Evolutionary conservation across 1,140 invertebrate species (phyloP).

Genomic region (Drosophila suzukii): DNA sequence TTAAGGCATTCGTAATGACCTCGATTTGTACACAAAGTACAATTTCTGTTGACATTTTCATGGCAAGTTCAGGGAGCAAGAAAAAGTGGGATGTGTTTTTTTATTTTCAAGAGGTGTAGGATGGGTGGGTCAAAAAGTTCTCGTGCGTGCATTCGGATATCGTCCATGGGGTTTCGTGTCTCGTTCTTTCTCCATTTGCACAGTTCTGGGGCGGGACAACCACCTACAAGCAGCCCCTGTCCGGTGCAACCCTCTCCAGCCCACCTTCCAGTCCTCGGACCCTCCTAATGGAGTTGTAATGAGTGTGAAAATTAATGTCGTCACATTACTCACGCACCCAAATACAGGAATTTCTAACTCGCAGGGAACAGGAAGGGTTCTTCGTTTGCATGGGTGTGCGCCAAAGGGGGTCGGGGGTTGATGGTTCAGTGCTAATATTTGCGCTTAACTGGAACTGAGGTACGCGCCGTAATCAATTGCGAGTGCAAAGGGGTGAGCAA

Average conservation of each 20-base stretch:
- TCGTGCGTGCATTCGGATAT: conserved; percentile 68
- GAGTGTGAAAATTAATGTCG: conserved; percentile 83
- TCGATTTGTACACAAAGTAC: conserved; percentile 65
- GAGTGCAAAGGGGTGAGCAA: conserved; percentile 22
- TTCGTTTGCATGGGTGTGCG: conserved; percentile 14
- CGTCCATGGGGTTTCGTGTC: conserved; percentile 47
- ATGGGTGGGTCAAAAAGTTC: conserved; percentile 34
- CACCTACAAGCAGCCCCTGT: neutral
- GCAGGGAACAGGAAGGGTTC: conserved; percentile 9
- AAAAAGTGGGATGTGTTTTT: neutral
- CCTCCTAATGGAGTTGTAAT: conserved; percentile 80
- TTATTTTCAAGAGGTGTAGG: neutral
- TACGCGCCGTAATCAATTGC: conserved; percentile 64
- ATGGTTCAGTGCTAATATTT: conserved; percentile 69
- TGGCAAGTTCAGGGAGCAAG: conserved; percentile 25
- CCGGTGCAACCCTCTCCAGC: neutral
- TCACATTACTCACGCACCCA: conserved; percentile 81
- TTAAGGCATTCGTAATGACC: conserved; percentile 55
- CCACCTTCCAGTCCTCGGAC: neutral
- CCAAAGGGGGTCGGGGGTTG: conserved; percentile 5
- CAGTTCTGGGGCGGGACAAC: conserved; percentile 12
- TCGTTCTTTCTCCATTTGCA: conserved; percentile 30
- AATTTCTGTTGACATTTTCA: conserved; percentile 62
- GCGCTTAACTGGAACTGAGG: conserved; percentile 60
- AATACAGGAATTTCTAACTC: conserved; percentile 29